Percentiles rank a stretch among this genome's conserved stretches.
Evolutionary conservation across 2,113 vertebrate genomes (phyloP).

Genomic region (Syngnathus scovelli): DNA sequence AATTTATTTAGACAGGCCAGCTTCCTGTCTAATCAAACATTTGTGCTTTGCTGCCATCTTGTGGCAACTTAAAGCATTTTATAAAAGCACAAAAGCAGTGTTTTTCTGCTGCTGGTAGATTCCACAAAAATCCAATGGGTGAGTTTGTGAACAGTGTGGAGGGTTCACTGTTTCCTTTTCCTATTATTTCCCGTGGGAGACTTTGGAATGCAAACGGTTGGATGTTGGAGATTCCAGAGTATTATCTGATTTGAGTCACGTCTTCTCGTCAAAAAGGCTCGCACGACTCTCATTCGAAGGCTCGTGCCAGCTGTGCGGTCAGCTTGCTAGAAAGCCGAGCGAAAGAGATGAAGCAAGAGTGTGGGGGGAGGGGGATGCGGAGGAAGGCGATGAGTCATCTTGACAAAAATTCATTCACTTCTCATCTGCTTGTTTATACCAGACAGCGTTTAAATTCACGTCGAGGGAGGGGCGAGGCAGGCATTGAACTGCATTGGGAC

Average conservation of each 20-base stretch:
- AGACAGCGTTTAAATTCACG: background rate
- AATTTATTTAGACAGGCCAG: no score
- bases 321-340: slow-evolving; percentile 37
- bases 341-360: background rate
- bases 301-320: slow-evolving; percentile 47
- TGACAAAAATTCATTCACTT: slow-evolving; percentile 51
- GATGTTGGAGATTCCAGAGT: background rate
- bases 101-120: background rate
- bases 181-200: background rate
- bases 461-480: background rate
- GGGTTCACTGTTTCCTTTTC: background rate
- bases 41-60: no score
- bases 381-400: slow-evolving; percentile 67
- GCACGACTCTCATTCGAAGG: slow-evolving; percentile 8
- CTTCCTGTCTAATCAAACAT: no score
- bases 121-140: background rate
- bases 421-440: slow-evolving; percentile 16
- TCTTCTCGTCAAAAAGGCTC: background rate
- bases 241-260: background rate
- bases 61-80: no score
- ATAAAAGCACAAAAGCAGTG: no score
- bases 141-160: background rate
- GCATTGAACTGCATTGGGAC: slow-evolving; percentile 22
- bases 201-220: background rate
- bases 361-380: slow-evolving; percentile 26